These are phyloP conservation scores for Pipa parva DNA, from an alignment of 2,113 vertebrate species.

Conservation along the genomic window DNA sequence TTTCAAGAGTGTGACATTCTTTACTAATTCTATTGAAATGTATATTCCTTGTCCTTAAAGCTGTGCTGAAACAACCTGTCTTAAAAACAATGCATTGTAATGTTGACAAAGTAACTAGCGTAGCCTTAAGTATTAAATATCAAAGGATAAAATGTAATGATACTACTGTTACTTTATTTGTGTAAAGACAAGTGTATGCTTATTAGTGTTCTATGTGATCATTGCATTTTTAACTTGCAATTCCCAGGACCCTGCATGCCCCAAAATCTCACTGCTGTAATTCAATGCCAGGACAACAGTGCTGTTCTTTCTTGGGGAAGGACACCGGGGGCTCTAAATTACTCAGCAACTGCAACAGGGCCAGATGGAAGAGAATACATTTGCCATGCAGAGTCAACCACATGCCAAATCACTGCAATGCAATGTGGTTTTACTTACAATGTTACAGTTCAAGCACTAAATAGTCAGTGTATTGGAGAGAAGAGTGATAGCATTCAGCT, in stretches of 20 bases:
- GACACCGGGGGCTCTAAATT: conserved; percentile 57
- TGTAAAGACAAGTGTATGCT: no score
- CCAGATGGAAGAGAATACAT: conserved; percentile 48
- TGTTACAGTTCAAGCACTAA: conserved; percentile 56
- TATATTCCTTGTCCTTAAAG: no score
- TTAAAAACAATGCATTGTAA: no score
- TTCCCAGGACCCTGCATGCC: conserved; percentile 62
- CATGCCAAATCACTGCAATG: conserved; percentile 56
- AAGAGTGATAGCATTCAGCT: conserved; percentile 39
- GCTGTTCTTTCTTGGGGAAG: conserved; percentile 58
- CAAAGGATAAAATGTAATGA: no score
- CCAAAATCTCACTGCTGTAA: conserved; percentile 36
- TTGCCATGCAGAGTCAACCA: conserved; percentile 51
- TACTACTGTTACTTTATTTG: no score
- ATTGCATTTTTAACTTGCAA: no score
- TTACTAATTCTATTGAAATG: no score
- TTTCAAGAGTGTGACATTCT: no score
- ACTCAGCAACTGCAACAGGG: conserved; percentile 55
- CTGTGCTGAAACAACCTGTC: no score
- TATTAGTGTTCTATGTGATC: no score
- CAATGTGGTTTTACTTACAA: conserved; percentile 62
- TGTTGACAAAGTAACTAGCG: no score
- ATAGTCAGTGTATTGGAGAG: conserved; percentile 60
- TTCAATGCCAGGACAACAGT: conserved; percentile 51
- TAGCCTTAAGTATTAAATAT: no score